These are phyloP conservation scores for Heliornis fulica DNA, from an alignment of 2,113 vertebrate genomes.

Conservation along the genomic window DNA sequence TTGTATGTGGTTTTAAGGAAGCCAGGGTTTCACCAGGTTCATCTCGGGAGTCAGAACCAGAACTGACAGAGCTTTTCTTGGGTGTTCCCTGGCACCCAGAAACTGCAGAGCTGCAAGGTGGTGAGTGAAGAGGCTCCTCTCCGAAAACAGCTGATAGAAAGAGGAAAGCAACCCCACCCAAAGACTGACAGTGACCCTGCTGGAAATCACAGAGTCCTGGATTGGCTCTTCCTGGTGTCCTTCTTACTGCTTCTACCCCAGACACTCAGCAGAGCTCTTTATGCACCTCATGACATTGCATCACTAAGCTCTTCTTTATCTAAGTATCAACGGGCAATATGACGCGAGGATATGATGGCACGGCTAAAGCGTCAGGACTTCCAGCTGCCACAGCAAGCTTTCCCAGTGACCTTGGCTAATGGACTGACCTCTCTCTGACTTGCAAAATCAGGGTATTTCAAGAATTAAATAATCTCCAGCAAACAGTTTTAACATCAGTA, in stretches of 20 bases:
- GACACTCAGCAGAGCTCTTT: neutral
- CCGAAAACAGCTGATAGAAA: neutral
- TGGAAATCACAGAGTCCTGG: neutral
- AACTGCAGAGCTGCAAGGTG: neutral
- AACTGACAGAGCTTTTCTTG: neutral
- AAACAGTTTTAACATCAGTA: neutral
- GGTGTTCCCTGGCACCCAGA: neutral
- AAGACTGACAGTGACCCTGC: neutral
- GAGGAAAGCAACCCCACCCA: neutral
- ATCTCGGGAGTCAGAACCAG: neutral
- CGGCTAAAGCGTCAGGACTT: neutral
- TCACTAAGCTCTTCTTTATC: neutral
- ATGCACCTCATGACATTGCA: neutral
- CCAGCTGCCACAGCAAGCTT: neutral
- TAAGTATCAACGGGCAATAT: neutral
- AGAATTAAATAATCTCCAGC: neutral
- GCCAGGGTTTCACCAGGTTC: neutral
- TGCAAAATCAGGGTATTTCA: neutral
- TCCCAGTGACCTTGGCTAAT: neutral
- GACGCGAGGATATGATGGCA: neutral
- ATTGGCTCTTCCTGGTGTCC: fast-evolving
- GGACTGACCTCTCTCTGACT: neutral
- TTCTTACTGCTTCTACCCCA: neutral
- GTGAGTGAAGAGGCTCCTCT: neutral
- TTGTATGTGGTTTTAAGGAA: neutral